Evolutionary conservation across 2,113 vertebrate species (phyloP).

Genomic region (Psilopogon haemacephalus): DNA sequence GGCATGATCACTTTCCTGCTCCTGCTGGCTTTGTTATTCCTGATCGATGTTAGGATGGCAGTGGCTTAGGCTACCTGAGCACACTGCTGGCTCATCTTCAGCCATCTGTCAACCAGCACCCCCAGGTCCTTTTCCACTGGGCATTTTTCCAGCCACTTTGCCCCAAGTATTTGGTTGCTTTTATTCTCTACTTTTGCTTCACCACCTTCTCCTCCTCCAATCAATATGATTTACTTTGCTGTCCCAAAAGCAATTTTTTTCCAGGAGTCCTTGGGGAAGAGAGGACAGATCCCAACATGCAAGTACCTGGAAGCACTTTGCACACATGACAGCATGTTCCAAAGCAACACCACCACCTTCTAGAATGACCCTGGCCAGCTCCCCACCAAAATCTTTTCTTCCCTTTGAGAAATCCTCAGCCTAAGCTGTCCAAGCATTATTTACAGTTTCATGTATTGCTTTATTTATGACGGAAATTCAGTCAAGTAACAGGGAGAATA

Average conservation of each 20-base stretch:
- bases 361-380: not conserved
- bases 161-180: not conserved
- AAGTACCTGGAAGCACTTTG: not conserved
- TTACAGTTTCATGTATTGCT: not conserved
- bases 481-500: no score
- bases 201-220: not conserved
- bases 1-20: no score
- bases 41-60: no score
- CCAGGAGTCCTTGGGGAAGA: not conserved
- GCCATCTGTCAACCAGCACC: no score
- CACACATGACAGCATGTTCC: not conserved
- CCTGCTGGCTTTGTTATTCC: no score
- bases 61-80: no score
- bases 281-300: not conserved
- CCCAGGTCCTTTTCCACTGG: no score
- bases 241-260: not conserved
- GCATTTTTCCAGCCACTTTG: no score
- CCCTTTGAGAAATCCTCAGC: not conserved
- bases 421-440: constrained; percentile 36
- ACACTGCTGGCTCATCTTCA: no score
- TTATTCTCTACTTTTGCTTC: not conserved
- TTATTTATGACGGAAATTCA: constrained; percentile 51
- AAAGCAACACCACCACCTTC: not conserved
- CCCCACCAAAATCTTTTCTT: not conserved
- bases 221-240: not conserved